These are phyloP conservation scores for Procavia capensis DNA, from an alignment of 2,113 vertebrate species.

Conservation along the genomic window DNA sequence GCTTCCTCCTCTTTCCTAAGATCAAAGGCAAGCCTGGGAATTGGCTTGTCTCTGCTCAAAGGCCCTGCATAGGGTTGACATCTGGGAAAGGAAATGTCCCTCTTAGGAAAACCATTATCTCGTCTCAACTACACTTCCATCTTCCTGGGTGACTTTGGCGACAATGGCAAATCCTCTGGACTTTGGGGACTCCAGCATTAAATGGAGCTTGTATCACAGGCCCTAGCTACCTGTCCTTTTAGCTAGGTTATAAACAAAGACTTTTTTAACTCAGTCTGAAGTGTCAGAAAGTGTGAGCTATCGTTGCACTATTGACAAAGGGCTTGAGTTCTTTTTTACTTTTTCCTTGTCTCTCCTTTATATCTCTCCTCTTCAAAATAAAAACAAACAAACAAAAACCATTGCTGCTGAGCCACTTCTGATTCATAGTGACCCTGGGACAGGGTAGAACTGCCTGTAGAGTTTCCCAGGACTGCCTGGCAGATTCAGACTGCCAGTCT, in stretches of 20 bases:
- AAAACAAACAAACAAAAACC: too few species aligned
- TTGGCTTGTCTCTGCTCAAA: neutral
- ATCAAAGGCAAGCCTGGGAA: neutral
- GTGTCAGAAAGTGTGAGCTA: neutral
- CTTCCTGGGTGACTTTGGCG: neutral
- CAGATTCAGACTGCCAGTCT: too few species aligned
- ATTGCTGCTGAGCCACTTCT: too few species aligned
- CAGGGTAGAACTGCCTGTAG: too few species aligned
- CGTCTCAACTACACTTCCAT: neutral
- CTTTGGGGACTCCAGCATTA: neutral
- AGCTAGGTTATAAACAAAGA: neutral
- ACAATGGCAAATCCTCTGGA: neutral
- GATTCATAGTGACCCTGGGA: too few species aligned
- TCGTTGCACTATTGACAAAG: neutral
- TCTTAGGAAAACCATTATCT: neutral
- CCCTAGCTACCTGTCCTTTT: neutral
- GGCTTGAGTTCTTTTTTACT: neutral
- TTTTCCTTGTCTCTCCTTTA: neutral
- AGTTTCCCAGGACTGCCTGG: too few species aligned
- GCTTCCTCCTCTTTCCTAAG: neutral
- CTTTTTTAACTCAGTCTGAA: neutral
- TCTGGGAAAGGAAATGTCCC: neutral
- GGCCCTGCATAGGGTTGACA: neutral
- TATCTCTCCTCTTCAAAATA: too few species aligned
- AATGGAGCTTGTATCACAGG: neutral